A percentile compares a stretch with the other conserved stretches of the same genome.
Conservation (phyloP, 2,888 invertebrate species). For the Clitarchus hookeri region DNA sequence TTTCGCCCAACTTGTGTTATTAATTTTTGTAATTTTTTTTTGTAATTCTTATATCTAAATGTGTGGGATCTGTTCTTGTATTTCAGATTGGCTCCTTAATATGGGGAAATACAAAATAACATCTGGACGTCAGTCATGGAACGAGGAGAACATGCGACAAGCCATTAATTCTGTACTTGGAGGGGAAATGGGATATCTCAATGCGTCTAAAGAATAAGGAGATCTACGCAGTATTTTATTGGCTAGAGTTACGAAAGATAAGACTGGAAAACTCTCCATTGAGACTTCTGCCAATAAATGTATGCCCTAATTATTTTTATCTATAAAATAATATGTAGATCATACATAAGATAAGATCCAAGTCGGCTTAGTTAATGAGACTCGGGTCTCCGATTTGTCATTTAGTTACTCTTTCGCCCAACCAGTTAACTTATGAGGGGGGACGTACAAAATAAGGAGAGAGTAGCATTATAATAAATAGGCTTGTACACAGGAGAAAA, state of each 20-base stretch:
- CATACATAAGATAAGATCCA: not conserved
- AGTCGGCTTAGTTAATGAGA: no score
- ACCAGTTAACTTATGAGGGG: no score
- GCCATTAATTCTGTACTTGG: not conserved
- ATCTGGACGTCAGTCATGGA: constrained; percentile 15
- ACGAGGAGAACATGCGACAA: constrained; percentile 11
- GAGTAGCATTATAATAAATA: not conserved
- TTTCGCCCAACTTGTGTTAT: not conserved
- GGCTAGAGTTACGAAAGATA: not conserved
- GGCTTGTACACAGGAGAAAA: not conserved
- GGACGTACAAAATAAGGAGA: not conserved
- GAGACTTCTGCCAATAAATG: not conserved
- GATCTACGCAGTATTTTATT: not conserved
- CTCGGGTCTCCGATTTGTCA: no score
- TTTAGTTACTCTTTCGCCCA: no score
- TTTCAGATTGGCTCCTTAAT: not conserved
- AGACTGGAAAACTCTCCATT: not conserved
- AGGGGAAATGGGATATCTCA: constrained; percentile 16
- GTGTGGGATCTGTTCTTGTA: not conserved
- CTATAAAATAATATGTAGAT: not conserved
- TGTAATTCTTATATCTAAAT: not conserved
- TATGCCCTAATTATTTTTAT: not conserved
- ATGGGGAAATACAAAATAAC: constrained; percentile 16
- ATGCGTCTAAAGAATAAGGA: not conserved
- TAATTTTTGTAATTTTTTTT: not conserved